These are phyloP conservation scores for Calyptomena viridis DNA, from an alignment of 2,113 vertebrate species.

Conservation along the genomic window DNA sequence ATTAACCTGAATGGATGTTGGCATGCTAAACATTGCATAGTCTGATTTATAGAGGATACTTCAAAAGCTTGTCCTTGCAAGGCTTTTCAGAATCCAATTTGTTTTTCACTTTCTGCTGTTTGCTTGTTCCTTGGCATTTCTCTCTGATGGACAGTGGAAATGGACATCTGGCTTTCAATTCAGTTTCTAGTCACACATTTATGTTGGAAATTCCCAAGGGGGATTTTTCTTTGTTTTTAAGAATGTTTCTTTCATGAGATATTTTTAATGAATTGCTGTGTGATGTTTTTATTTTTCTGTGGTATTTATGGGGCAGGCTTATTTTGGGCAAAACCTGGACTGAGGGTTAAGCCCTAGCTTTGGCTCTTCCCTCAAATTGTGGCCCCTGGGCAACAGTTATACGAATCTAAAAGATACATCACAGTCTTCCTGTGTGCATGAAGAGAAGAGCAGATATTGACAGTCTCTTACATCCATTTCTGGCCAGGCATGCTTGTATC, in stretches of 20 bases:
- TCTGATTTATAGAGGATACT: neutral
- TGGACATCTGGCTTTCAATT: neutral
- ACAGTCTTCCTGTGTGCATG: neutral
- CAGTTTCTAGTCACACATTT: neutral
- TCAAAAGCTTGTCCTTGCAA: neutral
- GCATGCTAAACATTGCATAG: neutral
- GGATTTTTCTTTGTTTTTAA: neutral
- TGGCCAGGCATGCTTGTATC: neutral
- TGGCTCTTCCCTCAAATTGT: neutral
- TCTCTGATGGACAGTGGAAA: constrained; percentile 20
- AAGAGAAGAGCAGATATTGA: neutral
- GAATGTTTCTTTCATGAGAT: neutral
- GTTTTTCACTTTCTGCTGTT: constrained; percentile 2
- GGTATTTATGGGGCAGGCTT: neutral
- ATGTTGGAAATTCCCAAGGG: neutral
- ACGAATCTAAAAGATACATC: neutral
- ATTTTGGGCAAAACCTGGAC: neutral
- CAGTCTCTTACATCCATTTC: neutral
- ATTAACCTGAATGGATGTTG: neutral
- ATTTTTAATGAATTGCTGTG: neutral
- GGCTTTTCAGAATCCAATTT: constrained; percentile 29
- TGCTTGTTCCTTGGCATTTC: neutral
- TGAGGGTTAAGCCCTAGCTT: neutral
- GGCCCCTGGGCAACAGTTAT: neutral
- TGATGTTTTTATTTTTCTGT: neutral